These are phyloP conservation scores for Galbula dea DNA, from an alignment of 2,113 vertebrate species.

Conservation along the genomic window DNA sequence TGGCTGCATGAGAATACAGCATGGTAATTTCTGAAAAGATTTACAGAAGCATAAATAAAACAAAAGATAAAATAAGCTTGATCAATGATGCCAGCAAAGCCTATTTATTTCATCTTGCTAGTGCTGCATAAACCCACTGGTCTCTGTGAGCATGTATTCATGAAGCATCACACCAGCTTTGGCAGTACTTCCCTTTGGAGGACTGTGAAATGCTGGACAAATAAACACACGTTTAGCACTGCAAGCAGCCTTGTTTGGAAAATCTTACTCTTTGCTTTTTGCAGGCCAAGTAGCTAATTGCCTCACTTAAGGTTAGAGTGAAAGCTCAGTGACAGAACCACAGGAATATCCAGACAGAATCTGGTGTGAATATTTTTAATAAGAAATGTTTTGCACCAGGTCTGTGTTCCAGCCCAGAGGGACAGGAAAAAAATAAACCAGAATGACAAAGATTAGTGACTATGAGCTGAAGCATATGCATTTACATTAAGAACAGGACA, in stretches of 20 bases:
- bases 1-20: not conserved
- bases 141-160: not conserved
- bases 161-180: not conserved
- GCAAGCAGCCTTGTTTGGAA: not conserved
- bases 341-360: not conserved
- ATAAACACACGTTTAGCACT: not conserved
- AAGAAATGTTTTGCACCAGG: not conserved
- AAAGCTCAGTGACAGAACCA: not conserved
- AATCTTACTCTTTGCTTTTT: not conserved
- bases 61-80: not conserved
- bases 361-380: not conserved
- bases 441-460: not conserved
- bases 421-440: not conserved
- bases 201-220: not conserved
- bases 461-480: not conserved
- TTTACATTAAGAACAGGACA: slow-evolving; percentile 12
- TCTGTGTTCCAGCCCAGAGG: not conserved
- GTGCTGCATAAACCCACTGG: not conserved
- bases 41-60: not conserved
- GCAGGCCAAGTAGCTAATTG: not conserved
- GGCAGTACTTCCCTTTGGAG: not conserved
- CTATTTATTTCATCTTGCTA: not conserved
- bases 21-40: not conserved
- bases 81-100: not conserved
- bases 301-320: not conserved